Conservation (phyloP, 2,797 vertebrate species). For the Hoplostethus atlanticus region DNA sequence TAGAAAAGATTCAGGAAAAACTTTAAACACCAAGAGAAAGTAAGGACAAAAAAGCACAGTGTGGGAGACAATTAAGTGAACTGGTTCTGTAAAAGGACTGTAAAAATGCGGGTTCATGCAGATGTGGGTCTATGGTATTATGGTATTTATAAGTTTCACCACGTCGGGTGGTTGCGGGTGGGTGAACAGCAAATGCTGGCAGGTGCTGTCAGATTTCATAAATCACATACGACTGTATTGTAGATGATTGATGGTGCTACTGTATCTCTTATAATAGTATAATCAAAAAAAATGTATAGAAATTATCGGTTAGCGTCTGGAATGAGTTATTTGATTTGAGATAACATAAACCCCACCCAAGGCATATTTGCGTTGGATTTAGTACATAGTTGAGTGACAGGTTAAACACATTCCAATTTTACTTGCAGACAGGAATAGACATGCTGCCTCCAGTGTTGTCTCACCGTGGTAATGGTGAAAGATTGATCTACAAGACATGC, state of each 20-base stretch:
- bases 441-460: constrained; percentile 35
- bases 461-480: constrained; percentile 50
- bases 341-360: constrained; percentile 19
- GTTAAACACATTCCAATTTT: constrained; percentile 52
- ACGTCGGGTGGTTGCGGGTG: too few relatives aligned
- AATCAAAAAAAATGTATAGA: not conserved
- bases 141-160: too few relatives aligned
- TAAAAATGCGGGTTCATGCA: too few relatives aligned
- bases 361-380: constrained; percentile 28
- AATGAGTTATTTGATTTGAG: not conserved
- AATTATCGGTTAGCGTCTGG: not conserved
- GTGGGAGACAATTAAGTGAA: too few relatives aligned
- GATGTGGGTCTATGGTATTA: too few relatives aligned
- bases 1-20: too few relatives aligned
- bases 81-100: too few relatives aligned
- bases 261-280: not conserved
- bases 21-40: too few relatives aligned
- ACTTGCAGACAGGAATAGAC: constrained; percentile 53
- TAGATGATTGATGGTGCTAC: not conserved
- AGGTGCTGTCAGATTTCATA: not conserved
- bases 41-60: too few relatives aligned
- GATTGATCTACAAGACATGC: constrained; percentile 72
- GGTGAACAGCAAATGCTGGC: too few relatives aligned
- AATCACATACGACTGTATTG: not conserved
- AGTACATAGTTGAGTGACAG: constrained; percentile 28